Conservation (phyloP, 2,113 vertebrate species). For the Xiphias gladius region DNA sequence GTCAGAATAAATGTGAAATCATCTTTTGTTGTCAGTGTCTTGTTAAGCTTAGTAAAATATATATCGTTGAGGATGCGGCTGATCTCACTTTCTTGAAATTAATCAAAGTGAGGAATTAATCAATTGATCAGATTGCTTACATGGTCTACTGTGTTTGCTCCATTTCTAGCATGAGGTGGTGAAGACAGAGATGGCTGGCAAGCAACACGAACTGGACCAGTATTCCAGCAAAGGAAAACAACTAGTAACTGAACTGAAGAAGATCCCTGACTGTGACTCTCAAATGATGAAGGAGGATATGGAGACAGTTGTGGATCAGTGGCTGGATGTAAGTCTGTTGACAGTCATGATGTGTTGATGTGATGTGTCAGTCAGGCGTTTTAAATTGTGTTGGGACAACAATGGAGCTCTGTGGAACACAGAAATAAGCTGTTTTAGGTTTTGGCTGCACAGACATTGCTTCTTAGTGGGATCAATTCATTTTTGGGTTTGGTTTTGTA, state of each 20-base stretch:
- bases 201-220: slow-evolving; percentile 89
- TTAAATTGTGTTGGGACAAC: not conserved
- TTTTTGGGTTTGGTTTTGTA: not conserved
- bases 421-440: not conserved
- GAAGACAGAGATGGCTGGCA: slow-evolving; percentile 88
- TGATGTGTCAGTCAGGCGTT: not conserved
- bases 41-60: not conserved
- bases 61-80: not conserved
- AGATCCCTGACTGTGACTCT: slow-evolving; percentile 87
- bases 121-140: not conserved
- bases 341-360: not conserved
- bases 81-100: not conserved
- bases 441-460: not conserved
- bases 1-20: slow-evolving; percentile 73
- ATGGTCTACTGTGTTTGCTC: not conserved
- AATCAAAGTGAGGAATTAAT: not conserved
- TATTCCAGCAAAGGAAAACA: slow-evolving; percentile 93
- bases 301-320: slow-evolving; percentile 91
- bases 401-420: not conserved
- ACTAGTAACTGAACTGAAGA: slow-evolving; percentile 90
- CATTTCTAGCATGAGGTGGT: slow-evolving; percentile 89
- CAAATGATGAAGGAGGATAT: slow-evolving; percentile 87
- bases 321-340: slow-evolving; percentile 93
- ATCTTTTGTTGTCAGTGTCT: not conserved
- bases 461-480: not conserved